Percentiles rank a stretch among this genome's conserved stretches.
Evolutionary conservation across 2,113 vertebrate genomes (phyloP).

Genomic region (Carassius gibelio): DNA sequence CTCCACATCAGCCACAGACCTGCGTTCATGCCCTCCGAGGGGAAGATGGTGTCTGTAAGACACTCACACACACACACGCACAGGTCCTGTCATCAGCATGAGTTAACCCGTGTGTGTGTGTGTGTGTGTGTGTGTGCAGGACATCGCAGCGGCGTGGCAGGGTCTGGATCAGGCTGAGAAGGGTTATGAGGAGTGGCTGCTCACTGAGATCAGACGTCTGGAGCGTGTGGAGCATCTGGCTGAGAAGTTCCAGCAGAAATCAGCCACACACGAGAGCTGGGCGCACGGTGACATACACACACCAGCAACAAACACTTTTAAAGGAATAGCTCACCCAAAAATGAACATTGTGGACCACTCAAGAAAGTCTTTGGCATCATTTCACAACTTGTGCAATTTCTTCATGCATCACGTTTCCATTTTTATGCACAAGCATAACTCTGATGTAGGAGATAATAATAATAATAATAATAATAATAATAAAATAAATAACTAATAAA

Average conservation of each 20-base stretch:
- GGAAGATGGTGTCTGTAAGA: constrained; percentile 97
- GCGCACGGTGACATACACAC: constrained; percentile 70
- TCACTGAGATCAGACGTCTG: constrained; percentile 78
- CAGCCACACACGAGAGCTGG: constrained; percentile 79
- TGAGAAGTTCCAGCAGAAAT: constrained; percentile 81
- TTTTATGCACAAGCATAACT: too few species aligned
- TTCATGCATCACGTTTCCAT: too few species aligned
- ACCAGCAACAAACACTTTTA: too few species aligned
- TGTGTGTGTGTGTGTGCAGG: constrained; percentile 62
- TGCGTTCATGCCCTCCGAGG: constrained; percentile 97
- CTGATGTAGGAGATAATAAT: too few species aligned
- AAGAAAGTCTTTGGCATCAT: too few species aligned
- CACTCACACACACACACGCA: background rate
- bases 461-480: too few species aligned
- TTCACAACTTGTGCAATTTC: too few species aligned
- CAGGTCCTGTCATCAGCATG: too few species aligned
- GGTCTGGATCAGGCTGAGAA: constrained; percentile 59
- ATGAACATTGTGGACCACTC: too few species aligned
- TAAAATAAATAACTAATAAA: too few species aligned
- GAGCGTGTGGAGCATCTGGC: constrained; percentile 81
- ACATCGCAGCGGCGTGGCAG: constrained; percentile 80
- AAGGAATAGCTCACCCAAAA: too few species aligned
- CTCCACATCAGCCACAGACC: constrained; percentile 94
- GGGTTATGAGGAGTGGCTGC: constrained; percentile 31
- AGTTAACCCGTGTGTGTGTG: background rate